Percentiles rank a stretch among this genome's conserved stretches.
Evolutionary conservation across 92 coral and sea anemone species (phyloP).

Genomic region (Hydrozoanthus gracilis): DNA sequence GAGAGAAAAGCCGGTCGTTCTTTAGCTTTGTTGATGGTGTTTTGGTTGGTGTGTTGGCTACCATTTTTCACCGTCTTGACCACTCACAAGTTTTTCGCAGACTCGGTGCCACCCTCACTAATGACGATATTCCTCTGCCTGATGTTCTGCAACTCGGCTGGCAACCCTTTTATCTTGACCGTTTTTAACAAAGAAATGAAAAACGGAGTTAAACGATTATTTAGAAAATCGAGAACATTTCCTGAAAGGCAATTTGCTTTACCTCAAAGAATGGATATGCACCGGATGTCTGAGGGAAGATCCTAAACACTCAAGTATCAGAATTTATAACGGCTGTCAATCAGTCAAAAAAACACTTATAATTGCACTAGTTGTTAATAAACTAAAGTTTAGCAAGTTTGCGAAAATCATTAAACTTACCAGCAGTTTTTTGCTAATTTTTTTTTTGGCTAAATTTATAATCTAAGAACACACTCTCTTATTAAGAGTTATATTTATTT

Average conservation of each 20-base stretch:
- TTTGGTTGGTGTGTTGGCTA: slow-evolving; percentile 78
- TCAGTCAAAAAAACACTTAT: too few species aligned
- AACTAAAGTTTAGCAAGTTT: too few species aligned
- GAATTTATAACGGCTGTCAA: background rate
- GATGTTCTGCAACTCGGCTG: slow-evolving; percentile 80
- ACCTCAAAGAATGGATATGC: background rate
- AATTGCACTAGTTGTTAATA: too few species aligned
- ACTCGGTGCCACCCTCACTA: slow-evolving; percentile 63
- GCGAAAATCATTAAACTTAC: too few species aligned
- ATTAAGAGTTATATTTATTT: too few species aligned
- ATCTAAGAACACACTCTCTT: too few species aligned
- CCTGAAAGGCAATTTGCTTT: background rate
- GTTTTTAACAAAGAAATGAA: slow-evolving; percentile 71
- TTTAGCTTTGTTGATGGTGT: slow-evolving; percentile 70
- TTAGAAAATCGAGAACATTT: slow-evolving; percentile 8
- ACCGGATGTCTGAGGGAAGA: background rate
- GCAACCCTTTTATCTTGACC: slow-evolving; percentile 72
- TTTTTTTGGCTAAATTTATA: too few species aligned
- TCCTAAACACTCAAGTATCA: background rate
- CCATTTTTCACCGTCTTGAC: slow-evolving; percentile 78
- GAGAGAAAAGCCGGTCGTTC: slow-evolving; percentile 75
- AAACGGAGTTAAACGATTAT: slow-evolving; percentile 53
- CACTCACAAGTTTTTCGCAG: slow-evolving; percentile 62
- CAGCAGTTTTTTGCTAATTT: too few species aligned
- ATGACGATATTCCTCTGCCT: slow-evolving; percentile 71